phyloP scores from a whole-genome alignment of 2,888 invertebrate species.

The Alloplasta piceator region DNA sequence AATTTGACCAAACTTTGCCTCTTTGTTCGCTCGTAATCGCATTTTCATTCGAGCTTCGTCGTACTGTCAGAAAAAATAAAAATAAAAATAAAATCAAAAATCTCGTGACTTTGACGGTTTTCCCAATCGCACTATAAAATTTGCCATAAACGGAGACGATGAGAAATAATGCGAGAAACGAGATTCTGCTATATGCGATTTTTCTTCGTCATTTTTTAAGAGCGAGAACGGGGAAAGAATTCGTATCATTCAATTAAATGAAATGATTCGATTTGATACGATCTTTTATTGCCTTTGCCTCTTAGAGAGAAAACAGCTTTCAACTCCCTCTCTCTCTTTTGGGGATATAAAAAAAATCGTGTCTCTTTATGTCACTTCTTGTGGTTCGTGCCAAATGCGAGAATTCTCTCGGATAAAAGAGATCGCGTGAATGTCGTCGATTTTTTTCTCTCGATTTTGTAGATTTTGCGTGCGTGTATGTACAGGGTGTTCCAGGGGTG shows the following conservation, averaged over 20 bases:
- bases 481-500: no score
- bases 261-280: conserved; percentile 2
- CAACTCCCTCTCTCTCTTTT: not conserved
- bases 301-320: conserved; percentile 1
- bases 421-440: conserved; percentile 10
- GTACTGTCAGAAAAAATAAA: no score
- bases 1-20: no score
- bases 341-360: conserved; percentile 3
- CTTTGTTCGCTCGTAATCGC: no score
- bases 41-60: conserved; percentile 6
- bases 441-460: not conserved
- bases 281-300: not conserved
- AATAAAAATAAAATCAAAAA: no score
- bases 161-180: not conserved
- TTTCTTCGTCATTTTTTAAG: not conserved
- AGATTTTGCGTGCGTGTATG: conserved; percentile 45
- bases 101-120: no score
- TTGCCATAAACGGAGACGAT: not conserved
- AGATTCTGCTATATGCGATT: not conserved
- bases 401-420: conserved; percentile 11
- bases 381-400: conserved; percentile 19
- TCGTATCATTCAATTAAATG: conserved; percentile 17
- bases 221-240: not conserved
- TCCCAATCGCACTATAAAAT: not conserved
- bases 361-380: conserved; percentile 7